Base-by-base conservation (phyloP, 2,888 invertebrate species). In the Leucoma salicis region DNA sequence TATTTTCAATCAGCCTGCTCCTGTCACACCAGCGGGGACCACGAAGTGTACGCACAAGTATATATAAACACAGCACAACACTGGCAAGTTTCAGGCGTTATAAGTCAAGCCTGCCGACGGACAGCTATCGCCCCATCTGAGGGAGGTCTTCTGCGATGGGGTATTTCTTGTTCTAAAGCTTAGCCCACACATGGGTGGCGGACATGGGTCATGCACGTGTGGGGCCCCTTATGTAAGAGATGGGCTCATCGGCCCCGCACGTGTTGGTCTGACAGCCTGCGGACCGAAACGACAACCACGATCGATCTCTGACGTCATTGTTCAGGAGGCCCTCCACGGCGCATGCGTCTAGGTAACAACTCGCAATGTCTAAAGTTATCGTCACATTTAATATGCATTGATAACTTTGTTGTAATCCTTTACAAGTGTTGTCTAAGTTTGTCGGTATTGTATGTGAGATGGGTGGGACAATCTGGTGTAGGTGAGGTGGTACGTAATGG, bases 111-210 rank as follows among this genome's bases (percentile, higher is more conserved):
- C 46, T 35, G 45, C 7, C 37, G 46, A 38, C 46, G 46, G 56
- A 71, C 97, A 97, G 91, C 96, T 96, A 92, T 97, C 97, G 88
- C 97, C 97, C 97, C 97, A 97, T 91, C 97, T 95, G 79, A 97
- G 94, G 90, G 96, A 96, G 91, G 97, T 97, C 93, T 96, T 97
- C 92, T 97, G 97, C 91, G 96, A 97, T 93, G 97, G 97, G 92
- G 96, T 96, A 92, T 97, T 97, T 91, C 96, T 95, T 89, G 97
- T 97, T 92, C 94, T 96, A 94, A 96, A 96, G 91, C 94, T 95
- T 94, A 96, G 93, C 92, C 96, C 96, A 93, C 95, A 96, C 97
- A 97, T 97, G 95, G 94, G 79, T 77, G 67, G 59, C 48, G 52
- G 58, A 57, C 59, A 59, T 63, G 61, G 46, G 52, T 39, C 34